These are phyloP conservation scores for Polyommatus icarus DNA, from an alignment of 2,888 invertebrate genomes.

Conservation along the genomic window DNA sequence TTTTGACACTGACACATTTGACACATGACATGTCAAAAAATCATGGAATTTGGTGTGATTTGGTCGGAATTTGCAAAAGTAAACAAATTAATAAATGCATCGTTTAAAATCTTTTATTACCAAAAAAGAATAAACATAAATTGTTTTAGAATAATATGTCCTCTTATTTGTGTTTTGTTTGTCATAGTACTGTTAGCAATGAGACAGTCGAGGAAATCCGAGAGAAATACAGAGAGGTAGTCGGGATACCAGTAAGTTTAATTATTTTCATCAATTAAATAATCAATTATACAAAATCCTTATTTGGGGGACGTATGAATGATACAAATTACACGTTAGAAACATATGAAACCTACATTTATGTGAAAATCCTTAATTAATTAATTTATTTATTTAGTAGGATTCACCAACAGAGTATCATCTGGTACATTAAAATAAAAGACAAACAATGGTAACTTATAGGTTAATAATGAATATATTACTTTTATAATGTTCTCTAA, in stretches of 20 bases:
- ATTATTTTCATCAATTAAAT: neutral
- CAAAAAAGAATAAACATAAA: too few relatives aligned
- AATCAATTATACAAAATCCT: neutral
- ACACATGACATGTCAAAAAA: too few relatives aligned
- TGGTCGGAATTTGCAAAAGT: neutral
- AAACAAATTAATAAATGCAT: neutral
- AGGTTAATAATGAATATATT: neutral
- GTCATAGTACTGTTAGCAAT: slow-evolving; percentile 61
- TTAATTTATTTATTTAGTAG: too few relatives aligned
- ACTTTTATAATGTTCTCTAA: neutral
- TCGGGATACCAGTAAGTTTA: slow-evolving; percentile 63
- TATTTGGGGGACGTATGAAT: neutral
- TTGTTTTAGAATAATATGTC: slow-evolving; percentile 49
- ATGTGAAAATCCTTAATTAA: neutral
- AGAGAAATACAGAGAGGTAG: slow-evolving; percentile 67
- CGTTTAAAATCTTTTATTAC: too few relatives aligned
- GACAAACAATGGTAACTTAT: too few relatives aligned
- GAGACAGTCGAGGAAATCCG: slow-evolving; percentile 63
- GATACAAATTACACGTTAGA: neutral
- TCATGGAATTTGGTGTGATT: too few relatives aligned
- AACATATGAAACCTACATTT: slow-evolving; percentile 6
- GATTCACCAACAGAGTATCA: too few relatives aligned
- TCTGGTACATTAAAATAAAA: too few relatives aligned
- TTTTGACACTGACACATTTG: too few relatives aligned
- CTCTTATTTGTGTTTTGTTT: slow-evolving; percentile 66